phyloP scores from a whole-genome alignment of 2,888 invertebrate genomes.

The Rosalia funebris region DNA sequence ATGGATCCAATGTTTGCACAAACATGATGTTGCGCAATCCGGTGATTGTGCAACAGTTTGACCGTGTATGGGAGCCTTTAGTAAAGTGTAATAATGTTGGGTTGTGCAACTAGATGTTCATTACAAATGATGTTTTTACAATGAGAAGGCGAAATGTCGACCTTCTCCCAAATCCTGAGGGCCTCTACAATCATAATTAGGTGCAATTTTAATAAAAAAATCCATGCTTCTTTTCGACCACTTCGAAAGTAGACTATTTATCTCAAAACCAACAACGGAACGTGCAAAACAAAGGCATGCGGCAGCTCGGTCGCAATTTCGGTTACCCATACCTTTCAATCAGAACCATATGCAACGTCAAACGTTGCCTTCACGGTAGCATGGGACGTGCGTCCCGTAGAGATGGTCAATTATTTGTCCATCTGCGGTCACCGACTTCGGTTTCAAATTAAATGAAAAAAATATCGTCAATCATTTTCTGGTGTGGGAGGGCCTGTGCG shows the following conservation, averaged over 20 bases:
- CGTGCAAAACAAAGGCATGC: background rate
- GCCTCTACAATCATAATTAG: too few species aligned
- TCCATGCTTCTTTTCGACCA: background rate
- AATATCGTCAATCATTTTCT: conserved; percentile 47
- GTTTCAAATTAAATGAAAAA: conserved; percentile 29
- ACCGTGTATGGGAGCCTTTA: too few species aligned
- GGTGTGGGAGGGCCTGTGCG: conserved; percentile 37
- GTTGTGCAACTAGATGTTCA: too few species aligned
- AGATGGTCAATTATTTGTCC: conserved; percentile 47
- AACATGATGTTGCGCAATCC: too few species aligned
- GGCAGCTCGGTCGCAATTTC: background rate
- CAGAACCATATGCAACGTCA: background rate
- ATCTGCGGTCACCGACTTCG: conserved; percentile 46
- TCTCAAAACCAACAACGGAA: background rate
- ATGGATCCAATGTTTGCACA: too few species aligned
- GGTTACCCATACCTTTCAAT: background rate
- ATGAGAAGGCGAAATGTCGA: too few species aligned
- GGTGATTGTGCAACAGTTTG: too few species aligned
- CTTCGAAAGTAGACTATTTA: background rate
- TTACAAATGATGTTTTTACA: too few species aligned
- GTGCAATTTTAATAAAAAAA: too few species aligned
- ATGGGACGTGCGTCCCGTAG: conserved; percentile 1
- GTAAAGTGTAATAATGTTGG: too few species aligned
- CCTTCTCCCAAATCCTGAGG: too few species aligned
- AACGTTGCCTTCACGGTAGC: conserved; percentile 9